Percentiles rank a stretch among this genome's conserved stretches.
Conservation (phyloP, 2,888 invertebrate genomes). For the Phengaris arion region DNA sequence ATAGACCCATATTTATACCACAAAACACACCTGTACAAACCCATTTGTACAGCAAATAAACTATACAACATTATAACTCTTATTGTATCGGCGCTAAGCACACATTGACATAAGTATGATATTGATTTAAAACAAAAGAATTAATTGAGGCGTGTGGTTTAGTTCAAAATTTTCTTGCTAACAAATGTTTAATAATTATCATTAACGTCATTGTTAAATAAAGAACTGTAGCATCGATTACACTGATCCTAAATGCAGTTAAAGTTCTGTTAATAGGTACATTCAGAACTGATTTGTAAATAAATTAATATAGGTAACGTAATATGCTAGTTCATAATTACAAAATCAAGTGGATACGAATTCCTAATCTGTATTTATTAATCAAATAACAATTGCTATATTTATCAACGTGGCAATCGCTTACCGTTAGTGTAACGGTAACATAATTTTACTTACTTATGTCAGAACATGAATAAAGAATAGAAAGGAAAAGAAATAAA, state of each 20-base stretch:
- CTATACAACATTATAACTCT: slow-evolving; percentile 29
- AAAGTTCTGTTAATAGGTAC: not conserved
- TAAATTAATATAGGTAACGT: too few species aligned
- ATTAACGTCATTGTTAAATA: slow-evolving; percentile 15
- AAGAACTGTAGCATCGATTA: not conserved
- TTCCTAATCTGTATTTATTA: not conserved
- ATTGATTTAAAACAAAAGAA: slow-evolving; percentile 48
- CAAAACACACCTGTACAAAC: slow-evolving; percentile 57
- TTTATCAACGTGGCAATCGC: too few species aligned
- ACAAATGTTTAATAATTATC: slow-evolving; percentile 56
- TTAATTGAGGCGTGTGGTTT: slow-evolving; percentile 53
- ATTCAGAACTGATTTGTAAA: not conserved
- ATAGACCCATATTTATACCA: slow-evolving; percentile 61
- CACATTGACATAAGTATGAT: slow-evolving; percentile 11
- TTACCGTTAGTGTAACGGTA: too few species aligned
- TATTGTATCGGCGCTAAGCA: fast-evolving
- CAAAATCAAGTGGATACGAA: not conserved
- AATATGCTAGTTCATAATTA: not conserved
- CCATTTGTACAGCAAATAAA: slow-evolving; percentile 42
- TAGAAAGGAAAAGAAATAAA: slow-evolving; percentile 4
- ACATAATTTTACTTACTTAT: not conserved
- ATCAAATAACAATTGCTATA: not conserved
- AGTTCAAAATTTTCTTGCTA: slow-evolving; percentile 47
- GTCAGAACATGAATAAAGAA: not conserved
- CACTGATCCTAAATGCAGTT: not conserved